A percentile compares a stretch with the other conserved stretches of the same genome.
Conservation (phyloP, 2,888 invertebrate genomes). For the Latheticus oryzae region DNA sequence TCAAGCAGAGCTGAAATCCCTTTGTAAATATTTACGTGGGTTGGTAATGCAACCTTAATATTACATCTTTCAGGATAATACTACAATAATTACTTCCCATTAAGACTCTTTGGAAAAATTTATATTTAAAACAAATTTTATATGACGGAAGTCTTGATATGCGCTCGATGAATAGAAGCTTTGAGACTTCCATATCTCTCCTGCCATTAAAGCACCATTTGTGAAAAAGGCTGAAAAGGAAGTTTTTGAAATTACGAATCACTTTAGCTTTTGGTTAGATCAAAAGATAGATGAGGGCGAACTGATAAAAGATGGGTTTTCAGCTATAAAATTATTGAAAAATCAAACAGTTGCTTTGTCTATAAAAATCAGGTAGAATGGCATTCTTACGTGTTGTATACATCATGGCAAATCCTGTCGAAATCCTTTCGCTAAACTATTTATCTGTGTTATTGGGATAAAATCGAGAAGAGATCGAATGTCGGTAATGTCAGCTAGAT, state of each 20-base stretch:
- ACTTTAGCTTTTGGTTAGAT: constrained; percentile 30
- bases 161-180: neutral
- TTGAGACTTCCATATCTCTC: constrained; percentile 35
- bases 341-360: too few relatives aligned
- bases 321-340: too few relatives aligned
- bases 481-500: constrained; percentile 37
- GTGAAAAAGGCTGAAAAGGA: constrained; percentile 39
- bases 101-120: too few relatives aligned
- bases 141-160: constrained; percentile 4
- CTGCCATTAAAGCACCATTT: constrained; percentile 41
- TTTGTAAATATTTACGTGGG: constrained; percentile 19
- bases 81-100: too few relatives aligned
- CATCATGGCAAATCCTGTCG: constrained; percentile 29
- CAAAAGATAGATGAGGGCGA: too few relatives aligned
- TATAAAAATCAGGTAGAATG: too few relatives aligned
- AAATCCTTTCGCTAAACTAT: constrained; percentile 39
- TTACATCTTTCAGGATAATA: neutral
- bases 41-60: constrained; percentile 1
- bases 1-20: constrained; percentile 14
- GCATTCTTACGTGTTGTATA: too few relatives aligned
- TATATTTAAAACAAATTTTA: too few relatives aligned
- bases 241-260: constrained; percentile 44
- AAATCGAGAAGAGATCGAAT: constrained; percentile 38
- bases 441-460: constrained; percentile 41
- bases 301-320: too few relatives aligned